Percentiles rank a stretch among this genome's conserved stretches.
Evolutionary conservation across 2,888 invertebrate species (phyloP).

Genomic region (Tribolium freemani): DNA sequence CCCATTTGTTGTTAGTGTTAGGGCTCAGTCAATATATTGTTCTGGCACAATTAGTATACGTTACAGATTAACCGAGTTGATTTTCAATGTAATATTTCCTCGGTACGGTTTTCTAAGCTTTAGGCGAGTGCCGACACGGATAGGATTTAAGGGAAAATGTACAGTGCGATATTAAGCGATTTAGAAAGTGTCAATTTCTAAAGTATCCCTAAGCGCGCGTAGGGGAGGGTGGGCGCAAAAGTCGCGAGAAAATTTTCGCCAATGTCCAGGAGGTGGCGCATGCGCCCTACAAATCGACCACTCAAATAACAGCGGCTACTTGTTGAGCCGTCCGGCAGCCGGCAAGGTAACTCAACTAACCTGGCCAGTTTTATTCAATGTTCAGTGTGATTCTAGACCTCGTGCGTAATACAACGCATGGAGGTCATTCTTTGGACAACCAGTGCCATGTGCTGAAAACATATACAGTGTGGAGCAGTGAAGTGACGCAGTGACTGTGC

Average conservation of each 20-base stretch:
- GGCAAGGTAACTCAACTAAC: constrained; percentile 56
- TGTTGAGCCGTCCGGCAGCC: constrained; percentile 64
- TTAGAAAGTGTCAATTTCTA: constrained; percentile 30
- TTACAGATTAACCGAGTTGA: constrained; percentile 22
- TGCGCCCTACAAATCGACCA: constrained; percentile 61
- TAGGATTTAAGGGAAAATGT: constrained; percentile 24
- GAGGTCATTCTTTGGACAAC: constrained; percentile 58
- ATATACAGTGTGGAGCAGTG: constrained; percentile 54
- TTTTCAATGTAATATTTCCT: constrained; percentile 24
- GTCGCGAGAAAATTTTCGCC: constrained; percentile 21
- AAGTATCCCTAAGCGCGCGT: neutral
- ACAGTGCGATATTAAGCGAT: constrained; percentile 13
- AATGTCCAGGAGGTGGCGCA: constrained; percentile 57
- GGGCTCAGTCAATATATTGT: constrained; percentile 35
- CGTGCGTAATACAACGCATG: constrained; percentile 54
- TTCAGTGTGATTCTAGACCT: constrained; percentile 65
- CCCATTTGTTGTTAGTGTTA: constrained; percentile 41
- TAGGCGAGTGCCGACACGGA: constrained; percentile 21
- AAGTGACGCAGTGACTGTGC: constrained; percentile 44
- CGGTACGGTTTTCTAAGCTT: constrained; percentile 29
- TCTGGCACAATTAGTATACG: constrained; percentile 27
- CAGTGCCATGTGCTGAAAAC: constrained; percentile 56
- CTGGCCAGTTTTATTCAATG: constrained; percentile 56
- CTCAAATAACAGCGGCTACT: constrained; percentile 64
- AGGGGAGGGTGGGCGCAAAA: constrained; percentile 14